These are phyloP conservation scores for Antennarius striatus DNA, from an alignment of 2,113 vertebrate species.

Conservation along the genomic window DNA sequence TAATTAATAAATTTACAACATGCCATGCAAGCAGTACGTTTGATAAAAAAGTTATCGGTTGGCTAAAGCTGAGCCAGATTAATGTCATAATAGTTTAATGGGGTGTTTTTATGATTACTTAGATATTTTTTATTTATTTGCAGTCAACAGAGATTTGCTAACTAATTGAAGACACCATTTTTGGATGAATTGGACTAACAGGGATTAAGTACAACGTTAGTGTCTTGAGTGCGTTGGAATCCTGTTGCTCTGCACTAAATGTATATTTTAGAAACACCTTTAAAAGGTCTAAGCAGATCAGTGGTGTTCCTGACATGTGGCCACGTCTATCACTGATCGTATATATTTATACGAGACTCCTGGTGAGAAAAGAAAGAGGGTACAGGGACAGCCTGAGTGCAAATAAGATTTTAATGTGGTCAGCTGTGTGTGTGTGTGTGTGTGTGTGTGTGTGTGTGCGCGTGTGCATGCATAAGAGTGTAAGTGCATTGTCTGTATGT, in stretches of 20 bases:
- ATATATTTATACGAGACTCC: constrained; percentile 9
- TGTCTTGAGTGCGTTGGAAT: background rate
- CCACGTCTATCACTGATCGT: constrained; percentile 13
- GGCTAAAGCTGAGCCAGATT: too few species aligned
- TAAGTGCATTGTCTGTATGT: constrained; percentile 35
- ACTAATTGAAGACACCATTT: background rate
- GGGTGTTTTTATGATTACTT: too few species aligned
- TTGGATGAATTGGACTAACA: too few species aligned
- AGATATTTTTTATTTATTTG: too few species aligned
- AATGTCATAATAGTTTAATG: too few species aligned
- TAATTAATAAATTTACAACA: too few species aligned
- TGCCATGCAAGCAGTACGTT: too few species aligned
- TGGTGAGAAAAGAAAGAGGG: constrained; percentile 4
- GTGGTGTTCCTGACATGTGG: background rate
- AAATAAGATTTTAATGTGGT: constrained; percentile 40
- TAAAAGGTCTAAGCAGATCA: background rate
- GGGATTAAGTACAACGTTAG: background rate
- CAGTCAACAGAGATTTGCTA: too few species aligned
- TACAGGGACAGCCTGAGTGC: constrained; percentile 15
- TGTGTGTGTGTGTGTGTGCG: too few species aligned
- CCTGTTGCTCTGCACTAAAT: background rate
- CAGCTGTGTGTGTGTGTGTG: constrained; percentile 15
- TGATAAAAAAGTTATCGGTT: too few species aligned
- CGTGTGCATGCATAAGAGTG: constrained; percentile 7
- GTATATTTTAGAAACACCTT: too few species aligned